A percentile compares a stretch with the other conserved stretches of the same genome.
These are phyloP conservation scores for Leptodactylus fallax DNA, from an alignment of 2,797 vertebrate genomes.

Conservation along the genomic window DNA sequence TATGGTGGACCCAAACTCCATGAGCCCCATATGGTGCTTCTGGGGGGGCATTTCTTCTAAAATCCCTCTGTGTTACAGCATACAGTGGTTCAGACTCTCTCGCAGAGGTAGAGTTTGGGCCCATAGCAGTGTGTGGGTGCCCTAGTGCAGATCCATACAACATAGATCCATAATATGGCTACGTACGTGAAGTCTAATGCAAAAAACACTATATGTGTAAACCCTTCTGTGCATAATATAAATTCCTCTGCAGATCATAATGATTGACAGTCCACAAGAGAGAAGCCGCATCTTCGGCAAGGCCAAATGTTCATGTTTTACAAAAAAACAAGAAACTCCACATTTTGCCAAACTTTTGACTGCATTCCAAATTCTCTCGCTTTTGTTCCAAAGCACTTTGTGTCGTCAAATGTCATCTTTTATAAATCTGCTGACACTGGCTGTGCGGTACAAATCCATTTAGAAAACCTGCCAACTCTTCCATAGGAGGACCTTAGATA, in stretches of 20 bases:
- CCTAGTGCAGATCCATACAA: not conserved
- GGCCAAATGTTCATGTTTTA: not conserved
- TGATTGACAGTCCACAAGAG: not conserved
- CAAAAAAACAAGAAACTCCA: not conserved
- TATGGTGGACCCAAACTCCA: too few species aligned
- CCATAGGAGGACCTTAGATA: slow-evolving; percentile 10
- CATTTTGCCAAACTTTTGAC: not conserved
- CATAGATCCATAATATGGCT: not conserved
- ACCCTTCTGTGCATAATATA: not conserved
- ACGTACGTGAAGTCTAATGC: not conserved
- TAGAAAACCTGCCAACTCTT: not conserved
- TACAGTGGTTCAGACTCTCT: too few species aligned
- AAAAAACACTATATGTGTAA: not conserved
- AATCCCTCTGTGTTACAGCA: too few species aligned
- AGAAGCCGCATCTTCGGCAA: not conserved
- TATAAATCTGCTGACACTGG: slow-evolving; percentile 35
- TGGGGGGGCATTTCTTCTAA: too few species aligned
- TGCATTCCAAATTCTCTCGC: not conserved
- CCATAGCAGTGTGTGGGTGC: not conserved
- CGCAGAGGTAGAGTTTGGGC: too few species aligned
- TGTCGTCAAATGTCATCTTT: slow-evolving; percentile 43
- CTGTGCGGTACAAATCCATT: slow-evolving; percentile 31
- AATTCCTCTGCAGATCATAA: not conserved
- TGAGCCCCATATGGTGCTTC: too few species aligned
- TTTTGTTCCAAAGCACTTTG: not conserved